Evolutionary conservation across 2,113 vertebrate species (phyloP).

Genomic region (Manacus vitellinus): DNA sequence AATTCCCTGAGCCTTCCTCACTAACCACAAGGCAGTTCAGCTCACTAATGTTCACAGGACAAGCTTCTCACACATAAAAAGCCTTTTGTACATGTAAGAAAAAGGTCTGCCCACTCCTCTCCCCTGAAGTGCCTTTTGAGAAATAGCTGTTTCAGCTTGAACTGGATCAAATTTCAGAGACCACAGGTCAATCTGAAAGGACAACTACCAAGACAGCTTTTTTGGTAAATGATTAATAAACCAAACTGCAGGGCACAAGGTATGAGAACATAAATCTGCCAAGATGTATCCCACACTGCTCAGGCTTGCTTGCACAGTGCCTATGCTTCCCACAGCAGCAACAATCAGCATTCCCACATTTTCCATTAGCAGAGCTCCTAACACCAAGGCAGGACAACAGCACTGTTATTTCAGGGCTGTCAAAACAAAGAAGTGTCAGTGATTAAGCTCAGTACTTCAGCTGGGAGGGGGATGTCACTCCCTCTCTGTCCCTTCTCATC

Average conservation of each 20-base stretch:
- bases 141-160: neutral
- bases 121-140: neutral
- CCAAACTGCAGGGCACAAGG: neutral
- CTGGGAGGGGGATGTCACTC: neutral
- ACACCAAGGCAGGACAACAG: neutral
- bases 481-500: neutral
- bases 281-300: neutral
- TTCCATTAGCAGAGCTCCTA: neutral
- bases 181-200: neutral
- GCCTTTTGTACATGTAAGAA: neutral
- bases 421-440: neutral
- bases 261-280: neutral
- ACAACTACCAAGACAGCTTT: neutral
- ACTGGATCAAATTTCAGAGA: neutral
- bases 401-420: neutral
- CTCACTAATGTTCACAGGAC: neutral
- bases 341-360: neutral
- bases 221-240: slow-evolving; percentile 28
- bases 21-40: neutral
- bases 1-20: neutral
- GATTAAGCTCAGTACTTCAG: neutral
- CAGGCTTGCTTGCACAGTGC: neutral
- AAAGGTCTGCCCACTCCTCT: neutral
- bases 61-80: neutral
- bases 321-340: neutral